Conservation (phyloP, 2,888 invertebrate species). For the Xestia xanthographa region DNA sequence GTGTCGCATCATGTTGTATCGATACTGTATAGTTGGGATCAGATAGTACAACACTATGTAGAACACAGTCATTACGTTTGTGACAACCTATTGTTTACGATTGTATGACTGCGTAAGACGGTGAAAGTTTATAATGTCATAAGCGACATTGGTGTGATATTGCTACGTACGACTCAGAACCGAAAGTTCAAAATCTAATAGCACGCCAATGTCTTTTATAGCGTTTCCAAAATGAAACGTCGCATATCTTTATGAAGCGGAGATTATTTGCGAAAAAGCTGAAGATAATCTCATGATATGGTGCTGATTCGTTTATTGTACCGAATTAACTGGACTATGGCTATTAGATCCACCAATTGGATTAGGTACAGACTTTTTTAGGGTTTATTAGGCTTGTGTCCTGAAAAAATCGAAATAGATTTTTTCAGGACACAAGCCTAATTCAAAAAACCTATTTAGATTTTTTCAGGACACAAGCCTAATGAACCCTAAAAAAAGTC, state of each 20-base stretch:
- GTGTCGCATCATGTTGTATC: neutral
- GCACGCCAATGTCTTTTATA: neutral
- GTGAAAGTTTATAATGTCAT: neutral
- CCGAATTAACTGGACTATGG: neutral
- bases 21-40: neutral
- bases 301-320: neutral
- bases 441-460: too few species aligned
- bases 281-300: slow-evolving; percentile 7
- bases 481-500: too few species aligned
- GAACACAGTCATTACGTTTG: neutral
- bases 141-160: neutral
- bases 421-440: too few species aligned
- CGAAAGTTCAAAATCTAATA: neutral
- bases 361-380: neutral
- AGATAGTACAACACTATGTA: neutral
- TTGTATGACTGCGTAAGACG: neutral
- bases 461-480: too few species aligned
- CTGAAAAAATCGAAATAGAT: too few species aligned
- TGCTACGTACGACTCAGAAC: neutral
- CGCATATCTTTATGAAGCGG: neutral
- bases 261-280: slow-evolving; percentile 14
- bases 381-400: too few species aligned
- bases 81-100: neutral
- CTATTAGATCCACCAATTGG: neutral
- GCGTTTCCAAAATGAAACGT: neutral